Base-by-base conservation (phyloP, 2,113 vertebrate species). In the Barbus barbus region DNA sequence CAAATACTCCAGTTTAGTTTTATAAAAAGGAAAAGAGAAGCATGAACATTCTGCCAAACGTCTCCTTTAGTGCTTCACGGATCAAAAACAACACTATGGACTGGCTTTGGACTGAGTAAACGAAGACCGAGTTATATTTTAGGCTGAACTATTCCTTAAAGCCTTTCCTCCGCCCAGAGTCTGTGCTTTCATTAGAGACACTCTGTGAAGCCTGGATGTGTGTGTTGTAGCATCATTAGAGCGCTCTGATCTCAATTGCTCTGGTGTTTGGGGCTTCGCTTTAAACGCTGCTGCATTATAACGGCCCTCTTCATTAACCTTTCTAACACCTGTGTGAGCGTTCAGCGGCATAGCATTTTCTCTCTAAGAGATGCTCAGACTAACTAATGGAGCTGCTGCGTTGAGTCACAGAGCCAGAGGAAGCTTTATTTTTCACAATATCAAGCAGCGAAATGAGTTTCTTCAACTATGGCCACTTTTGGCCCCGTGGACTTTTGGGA, bases 241-340 rank as follows among this genome's bases (percentile, higher is more conserved):
- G 61, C 9, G 7, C 8, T 51, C 7, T 51, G 72, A 74, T 28
- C 24, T 20, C 20, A 44, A 51, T 11, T 26, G 44, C n/a, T 9
- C n/a, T 18, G 71, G 46, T 48, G 46, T 48, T 48, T 5, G 48
- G 72, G 44, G 28, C 7, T 67, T 67, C 0, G 16, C 28, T 67
- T 67, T 67, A 67, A 33, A 33, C 18, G 16, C 16, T 3, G 63
- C 14, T 16, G 38, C 38, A 41, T 41, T 41, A 41, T 9, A 41
- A 41, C 38, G 38, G 78, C 51, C 71, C 51, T 46, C 48, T 78
- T 78, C 73, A 73, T 80, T 86, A 83, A 86, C 41, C 75, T 83
- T 78, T 83, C 44, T 80, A 79, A 82, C 74, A 77, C 81, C 85
- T 74, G 56, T 48, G 60, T 76, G 75, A 85, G 83, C 16, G n/a